Evolutionary conservation across 2,888 invertebrate species (phyloP), one percentile per base, ranked within the genome.

Genomic region (Nomada ruficornis): DNA sequence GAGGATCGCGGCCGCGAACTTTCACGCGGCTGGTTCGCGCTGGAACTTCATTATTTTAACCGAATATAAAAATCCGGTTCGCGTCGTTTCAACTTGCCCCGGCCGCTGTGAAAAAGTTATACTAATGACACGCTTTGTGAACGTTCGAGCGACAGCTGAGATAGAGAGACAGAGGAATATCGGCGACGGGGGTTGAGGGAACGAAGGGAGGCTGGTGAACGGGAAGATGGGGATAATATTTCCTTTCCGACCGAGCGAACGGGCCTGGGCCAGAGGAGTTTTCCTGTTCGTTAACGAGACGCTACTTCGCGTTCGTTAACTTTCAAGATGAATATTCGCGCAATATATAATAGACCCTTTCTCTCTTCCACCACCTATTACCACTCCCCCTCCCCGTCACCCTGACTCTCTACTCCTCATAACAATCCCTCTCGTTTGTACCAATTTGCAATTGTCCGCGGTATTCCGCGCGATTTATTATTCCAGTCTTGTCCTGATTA

Each of bases 251-350:
- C 23, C 77, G 73, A 62, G 81, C 72, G 77, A 74, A 75, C 78
- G 60, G 74, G 15, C 60, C 59, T 67, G 77, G 78, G 73, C 74
- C 77, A 18, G 80, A 82, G 70, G 82, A 88, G 84, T 81, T 86
- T 82, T 80, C 77, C 82, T 77, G 80, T 85, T 83, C 88, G 88
- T 82, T 87, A 88, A 88, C 88, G 86, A 88, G 88, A 81, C 88
- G 71, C 80, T 77, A 86, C 84, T 80, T 77, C 62, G 73, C 78
- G 79, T 88, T 88, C 88, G 86, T 88, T 88, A 88, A 88, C 82
- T 86, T 85, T 77, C 85, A 84, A 88, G 88, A 88, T 84, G 88
- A 85, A 86, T 83, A 86, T 77, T 83, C 83, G 68, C 65, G 77
- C 74, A 50, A 88, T 73, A 83, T 60, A 78, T 80, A 83, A 84